Base-by-base conservation (phyloP, 2,888 invertebrate species). In the Brassicogethes aeneus region DNA sequence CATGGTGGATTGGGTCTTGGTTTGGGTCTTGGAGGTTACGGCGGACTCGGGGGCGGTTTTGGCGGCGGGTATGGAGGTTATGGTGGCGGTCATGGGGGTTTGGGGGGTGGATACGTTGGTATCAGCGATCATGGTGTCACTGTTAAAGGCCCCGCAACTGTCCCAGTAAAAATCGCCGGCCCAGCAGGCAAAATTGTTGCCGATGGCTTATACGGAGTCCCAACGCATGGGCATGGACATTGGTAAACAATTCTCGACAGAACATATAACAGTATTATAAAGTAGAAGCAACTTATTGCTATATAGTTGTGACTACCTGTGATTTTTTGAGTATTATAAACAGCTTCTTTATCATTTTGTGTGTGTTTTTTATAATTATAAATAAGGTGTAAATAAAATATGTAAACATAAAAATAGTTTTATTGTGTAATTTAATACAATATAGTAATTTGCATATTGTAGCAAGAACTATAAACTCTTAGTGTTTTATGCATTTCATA, bases 181-280 rank as follows among this genome's bases (percentile, higher is more conserved):
- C 60, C 60, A 17, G 46, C 60, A 34, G 61, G 61, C 37, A 51
- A 53, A 39, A 49, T 60, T 31, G 52, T 48, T 15, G 56, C 72
- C 62, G 46, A 66, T 52, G 50, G 70, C 59, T 23, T 69, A 56
- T 56, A 60, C 48, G 63, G 61, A 40, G 17, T 63, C 49, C 59
- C 37, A 66, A 57, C 57, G 17, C 48, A 48, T 40, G 48, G 44
- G 15, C 56, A 55, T 43, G 59, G 57, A 42, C 51, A 52, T 39
- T 46, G 50, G 37, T 44, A 43, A n/a, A n/a, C n/a, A n/a, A n/a
- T n/a, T n/a, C n/a, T n/a, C n/a, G 46, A n/a, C n/a, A n/a, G n/a
- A n/a, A n/a, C n/a, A n/a, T n/a, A n/a, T n/a, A n/a, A n/a, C n/a
- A n/a, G n/a, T n/a, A n/a, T n/a, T n/a, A n/a, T n/a, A n/a, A n/a